Percentiles rank a stretch among this genome's conserved stretches.
Evolutionary conservation across 1,140 invertebrate species (phyloP).

Genomic region (Idris sp.): DNA sequence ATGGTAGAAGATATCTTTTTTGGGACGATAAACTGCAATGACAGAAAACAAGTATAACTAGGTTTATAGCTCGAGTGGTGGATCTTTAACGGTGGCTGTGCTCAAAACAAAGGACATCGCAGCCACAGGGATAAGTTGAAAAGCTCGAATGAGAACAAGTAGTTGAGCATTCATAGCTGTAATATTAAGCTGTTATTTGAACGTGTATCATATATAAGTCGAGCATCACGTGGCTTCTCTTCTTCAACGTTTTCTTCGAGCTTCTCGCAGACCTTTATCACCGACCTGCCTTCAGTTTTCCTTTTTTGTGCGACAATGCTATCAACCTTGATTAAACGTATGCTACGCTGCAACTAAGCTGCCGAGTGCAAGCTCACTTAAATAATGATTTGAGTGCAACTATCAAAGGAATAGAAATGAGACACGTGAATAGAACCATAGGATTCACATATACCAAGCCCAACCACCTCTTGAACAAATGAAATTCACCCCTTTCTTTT

Average conservation of each 20-base stretch:
- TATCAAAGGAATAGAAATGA: slow-evolving; percentile 27
- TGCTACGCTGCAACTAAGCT: slow-evolving; percentile 37
- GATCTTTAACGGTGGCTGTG: slow-evolving; percentile 46
- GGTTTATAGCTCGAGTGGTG: slow-evolving; percentile 49
- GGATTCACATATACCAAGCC: slow-evolving; percentile 1
- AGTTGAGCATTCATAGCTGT: slow-evolving; percentile 56
- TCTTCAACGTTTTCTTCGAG: slow-evolving; percentile 37
- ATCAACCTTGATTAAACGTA: slow-evolving; percentile 49
- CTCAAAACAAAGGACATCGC: slow-evolving; percentile 39
- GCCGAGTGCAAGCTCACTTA: slow-evolving; percentile 41
- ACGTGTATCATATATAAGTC: slow-evolving; percentile 37
- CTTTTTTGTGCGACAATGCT: slow-evolving; percentile 10
- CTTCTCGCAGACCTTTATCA: too few species aligned
- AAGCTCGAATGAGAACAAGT: slow-evolving; percentile 55
- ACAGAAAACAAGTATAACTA: slow-evolving; percentile 47
- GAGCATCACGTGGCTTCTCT: slow-evolving; percentile 9
- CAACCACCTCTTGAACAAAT: slow-evolving; percentile 1
- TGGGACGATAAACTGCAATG: slow-evolving; percentile 49
- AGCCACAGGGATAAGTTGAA: slow-evolving; percentile 32
- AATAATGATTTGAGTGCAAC: slow-evolving; percentile 38
- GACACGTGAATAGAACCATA: slow-evolving; percentile 28
- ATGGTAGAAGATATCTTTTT: slow-evolving; percentile 35
- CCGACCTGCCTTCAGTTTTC: slow-evolving; percentile 25
- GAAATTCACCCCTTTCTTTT: too few species aligned
- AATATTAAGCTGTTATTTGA: slow-evolving; percentile 59